Percentiles rank a stretch among this genome's conserved stretches.
Evolutionary conservation across 2,888 invertebrate species (phyloP).

Genomic region (Axea sp.): DNA sequence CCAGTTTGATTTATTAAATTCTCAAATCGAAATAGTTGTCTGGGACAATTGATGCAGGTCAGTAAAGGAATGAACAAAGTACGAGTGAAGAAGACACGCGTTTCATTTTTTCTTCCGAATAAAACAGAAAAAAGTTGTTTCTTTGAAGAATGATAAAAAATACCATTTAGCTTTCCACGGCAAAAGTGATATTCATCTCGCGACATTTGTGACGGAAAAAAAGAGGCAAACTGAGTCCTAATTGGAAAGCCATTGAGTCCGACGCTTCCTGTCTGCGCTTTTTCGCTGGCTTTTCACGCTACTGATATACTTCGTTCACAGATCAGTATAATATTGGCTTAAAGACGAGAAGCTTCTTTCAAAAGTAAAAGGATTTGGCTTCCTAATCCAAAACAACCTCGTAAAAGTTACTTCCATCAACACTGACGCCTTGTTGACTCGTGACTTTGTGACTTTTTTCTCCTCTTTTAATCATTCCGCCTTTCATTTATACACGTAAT

Average conservation of each 20-base stretch:
- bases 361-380: slow-evolving; percentile 44
- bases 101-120: not conserved
- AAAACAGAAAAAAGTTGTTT: not conserved
- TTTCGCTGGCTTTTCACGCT: slow-evolving; percentile 16
- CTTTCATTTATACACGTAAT: slow-evolving; percentile 18
- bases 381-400: slow-evolving; percentile 40
- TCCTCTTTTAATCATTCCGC: slow-evolving; percentile 10
- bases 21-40: too few species aligned
- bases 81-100: not conserved
- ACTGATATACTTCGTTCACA: slow-evolving; percentile 45
- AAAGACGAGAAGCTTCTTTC: slow-evolving; percentile 21
- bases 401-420: slow-evolving; percentile 15
- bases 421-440: slow-evolving; percentile 26
- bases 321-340: slow-evolving; percentile 49
- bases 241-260: slow-evolving; percentile 66
- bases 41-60: too few species aligned
- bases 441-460: slow-evolving; percentile 14
- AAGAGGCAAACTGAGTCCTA: slow-evolving; percentile 45
- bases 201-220: slow-evolving; percentile 12
- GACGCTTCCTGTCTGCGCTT: slow-evolving; percentile 50
- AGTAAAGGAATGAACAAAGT: too few species aligned
- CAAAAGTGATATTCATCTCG: slow-evolving; percentile 32
- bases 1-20: too few species aligned
- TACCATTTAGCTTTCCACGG: slow-evolving; percentile 2
- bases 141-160: slow-evolving; percentile 5